Base-by-base conservation (phyloP, 30 jellyfish, hydroid and myxozoan species). In the Calvadosia cruxmelitensis region DNA sequence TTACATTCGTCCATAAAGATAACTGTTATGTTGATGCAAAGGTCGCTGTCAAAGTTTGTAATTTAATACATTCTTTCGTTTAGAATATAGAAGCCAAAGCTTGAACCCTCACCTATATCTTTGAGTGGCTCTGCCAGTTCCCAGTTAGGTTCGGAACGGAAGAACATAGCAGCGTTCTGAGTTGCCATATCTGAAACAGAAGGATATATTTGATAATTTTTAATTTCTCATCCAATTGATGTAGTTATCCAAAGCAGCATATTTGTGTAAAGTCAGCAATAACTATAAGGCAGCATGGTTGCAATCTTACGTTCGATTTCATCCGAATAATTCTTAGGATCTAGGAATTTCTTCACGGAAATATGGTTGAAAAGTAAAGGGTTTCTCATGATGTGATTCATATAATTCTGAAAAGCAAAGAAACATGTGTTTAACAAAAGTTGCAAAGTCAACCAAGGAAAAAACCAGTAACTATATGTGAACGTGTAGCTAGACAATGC, bases 61-160 rank as follows among this genome's bases (percentile, higher is more conserved):
- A n/a, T n/a, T n/a, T n/a, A n/a, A n/a, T n/a, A n/a, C n/a, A n/a
- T n/a, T n/a, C n/a, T n/a, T n/a, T n/a, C n/a, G n/a, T n/a, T n/a
- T n/a, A n/a, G n/a, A n/a, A n/a, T n/a, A n/a, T n/a, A n/a, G n/a
- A n/a, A n/a, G n/a, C n/a, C n/a, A n/a, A n/a, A n/a, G n/a, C n/a
- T n/a, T n/a, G n/a, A n/a, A n/a, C n/a, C n/a, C n/a, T n/a, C 69
- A 77, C 98, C 98, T 29, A 89, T 71, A 27, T 89, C 98, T 63
- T 71, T 87, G 53, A 89, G 73, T 63, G 88, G 93, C 63, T 89
- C 98, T 26, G 88, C 94, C 49, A 89, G 66, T 70, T 89, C 98
- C 98, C 98, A 89, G 63, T 89, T 89, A 2, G 98, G 95, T 29
- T 80, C 98, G 34, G 98, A 89, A 48, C 98, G 84, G 76, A 89